These are phyloP conservation scores for Alloscopus bannaensis DNA, from an alignment of 2,888 invertebrate genomes.

Conservation along the genomic window DNA sequence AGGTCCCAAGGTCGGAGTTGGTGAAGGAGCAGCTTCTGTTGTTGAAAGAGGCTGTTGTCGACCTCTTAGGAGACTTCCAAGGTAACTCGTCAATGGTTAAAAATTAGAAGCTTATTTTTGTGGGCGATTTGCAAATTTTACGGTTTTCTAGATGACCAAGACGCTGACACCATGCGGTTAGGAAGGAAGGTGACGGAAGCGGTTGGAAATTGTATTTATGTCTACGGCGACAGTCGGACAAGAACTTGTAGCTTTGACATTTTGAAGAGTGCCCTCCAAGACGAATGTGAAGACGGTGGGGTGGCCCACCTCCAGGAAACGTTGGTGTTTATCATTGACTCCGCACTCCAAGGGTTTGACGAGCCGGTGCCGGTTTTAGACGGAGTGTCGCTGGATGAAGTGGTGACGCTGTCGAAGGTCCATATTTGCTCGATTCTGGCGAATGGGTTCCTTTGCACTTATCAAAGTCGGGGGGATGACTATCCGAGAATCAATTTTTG, in stretches of 20 bases:
- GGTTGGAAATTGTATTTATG: no score
- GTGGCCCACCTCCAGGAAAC: neutral
- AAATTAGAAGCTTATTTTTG: no score
- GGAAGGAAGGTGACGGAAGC: no score
- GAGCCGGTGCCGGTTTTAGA: neutral
- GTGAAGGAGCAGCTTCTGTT: no score
- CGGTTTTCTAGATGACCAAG: no score
- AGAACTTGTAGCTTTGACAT: neutral
- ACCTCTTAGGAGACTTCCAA: no score
- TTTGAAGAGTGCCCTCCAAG: neutral
- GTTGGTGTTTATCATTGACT: conserved; percentile 8
- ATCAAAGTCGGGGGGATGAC: neutral
- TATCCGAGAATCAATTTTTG: conserved; percentile 25
- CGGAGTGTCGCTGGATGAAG: neutral
- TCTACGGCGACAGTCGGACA: no score
- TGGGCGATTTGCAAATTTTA: no score
- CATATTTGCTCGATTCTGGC: conserved; percentile 13
- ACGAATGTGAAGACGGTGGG: neutral
- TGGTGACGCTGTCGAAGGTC: neutral
- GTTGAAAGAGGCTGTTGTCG: no score
- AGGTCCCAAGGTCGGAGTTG: no score
- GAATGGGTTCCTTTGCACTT: conserved; percentile 21
- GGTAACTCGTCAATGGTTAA: no score
- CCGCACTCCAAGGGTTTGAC: neutral
- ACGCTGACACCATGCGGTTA: no score